These are phyloP conservation scores for Gambusia holbrooki DNA, from an alignment of 2,113 vertebrate species.

Conservation along the genomic window DNA sequence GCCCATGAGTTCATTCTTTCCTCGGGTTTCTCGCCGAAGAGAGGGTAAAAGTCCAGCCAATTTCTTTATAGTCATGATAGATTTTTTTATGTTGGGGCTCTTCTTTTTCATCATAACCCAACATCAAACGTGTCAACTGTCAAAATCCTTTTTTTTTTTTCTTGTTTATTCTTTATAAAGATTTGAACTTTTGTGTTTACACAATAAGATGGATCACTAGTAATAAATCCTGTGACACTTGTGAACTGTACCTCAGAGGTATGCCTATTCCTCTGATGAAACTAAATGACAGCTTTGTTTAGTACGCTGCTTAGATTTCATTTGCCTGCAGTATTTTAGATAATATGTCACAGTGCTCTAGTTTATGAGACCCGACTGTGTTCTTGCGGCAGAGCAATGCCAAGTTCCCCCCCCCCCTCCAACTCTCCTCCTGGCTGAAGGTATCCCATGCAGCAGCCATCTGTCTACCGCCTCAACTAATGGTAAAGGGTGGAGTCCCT, in stretches of 20 bases:
- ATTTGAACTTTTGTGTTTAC: slow-evolving; percentile 1
- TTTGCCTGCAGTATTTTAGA: slow-evolving; percentile 62
- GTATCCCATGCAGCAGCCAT: slow-evolving; percentile 79
- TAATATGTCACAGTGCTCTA: slow-evolving; percentile 58
- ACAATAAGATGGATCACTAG: slow-evolving; percentile 19
- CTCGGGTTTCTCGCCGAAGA: slow-evolving; percentile 55
- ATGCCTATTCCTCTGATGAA: slow-evolving; percentile 37
- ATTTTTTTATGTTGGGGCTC: slow-evolving; percentile 31
- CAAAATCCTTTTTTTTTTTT: neutral
- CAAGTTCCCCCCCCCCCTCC: slow-evolving; percentile 62
- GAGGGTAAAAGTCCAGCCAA: slow-evolving; percentile 62
- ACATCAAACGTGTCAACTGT: slow-evolving; percentile 11
- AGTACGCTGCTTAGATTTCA: slow-evolving; percentile 55
- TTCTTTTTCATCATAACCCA: slow-evolving; percentile 28
- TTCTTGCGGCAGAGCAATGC: slow-evolving; percentile 48
- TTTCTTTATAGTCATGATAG: slow-evolving; percentile 24
- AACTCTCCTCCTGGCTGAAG: slow-evolving; percentile 66
- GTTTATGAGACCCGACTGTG: slow-evolving; percentile 58
- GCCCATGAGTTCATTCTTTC: slow-evolving; percentile 79
- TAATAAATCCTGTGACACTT: slow-evolving; percentile 28
- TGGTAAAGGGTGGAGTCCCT: slow-evolving; percentile 71
- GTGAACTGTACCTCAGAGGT: slow-evolving; percentile 17
- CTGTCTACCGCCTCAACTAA: slow-evolving; percentile 70
- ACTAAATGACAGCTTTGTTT: slow-evolving; percentile 49
- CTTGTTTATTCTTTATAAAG: neutral